Conservation (phyloP, 2,797 vertebrate species). For the Morelia viridis region DNA sequence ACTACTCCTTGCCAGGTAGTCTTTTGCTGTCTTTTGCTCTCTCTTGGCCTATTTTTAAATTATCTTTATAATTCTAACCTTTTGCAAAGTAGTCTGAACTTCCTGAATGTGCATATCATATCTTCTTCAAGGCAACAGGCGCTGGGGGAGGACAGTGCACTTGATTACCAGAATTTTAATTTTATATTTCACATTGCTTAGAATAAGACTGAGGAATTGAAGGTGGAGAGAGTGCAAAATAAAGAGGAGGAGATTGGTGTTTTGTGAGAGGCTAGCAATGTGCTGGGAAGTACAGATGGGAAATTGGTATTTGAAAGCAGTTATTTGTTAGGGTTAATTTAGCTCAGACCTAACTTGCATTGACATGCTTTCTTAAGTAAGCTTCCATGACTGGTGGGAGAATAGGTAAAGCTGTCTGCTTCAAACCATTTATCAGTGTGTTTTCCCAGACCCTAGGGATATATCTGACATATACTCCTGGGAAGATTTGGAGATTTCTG, state of each 20-base stretch:
- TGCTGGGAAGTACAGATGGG: conserved; percentile 19
- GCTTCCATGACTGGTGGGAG: conserved; percentile 8
- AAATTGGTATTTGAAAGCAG: conserved; percentile 26
- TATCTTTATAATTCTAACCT: conserved; percentile 4
- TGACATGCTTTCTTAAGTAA: conserved; percentile 3
- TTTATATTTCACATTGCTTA: neutral
- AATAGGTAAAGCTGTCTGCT: neutral
- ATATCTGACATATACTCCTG: neutral
- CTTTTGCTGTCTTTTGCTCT: neutral
- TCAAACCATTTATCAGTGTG: neutral
- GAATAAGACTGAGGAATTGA: neutral
- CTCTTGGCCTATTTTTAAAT: neutral
- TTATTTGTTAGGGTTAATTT: neutral
- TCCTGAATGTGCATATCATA: neutral
- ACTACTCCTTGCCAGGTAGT: neutral
- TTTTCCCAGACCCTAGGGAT: neutral
- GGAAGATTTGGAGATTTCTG: neutral
- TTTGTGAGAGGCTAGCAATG: neutral
- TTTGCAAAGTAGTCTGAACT: neutral
- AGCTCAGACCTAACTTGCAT: neutral
- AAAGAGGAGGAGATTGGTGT: neutral
- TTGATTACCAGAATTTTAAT: neutral
- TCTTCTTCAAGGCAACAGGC: neutral
- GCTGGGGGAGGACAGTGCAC: neutral
- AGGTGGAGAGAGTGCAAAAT: neutral